phyloP scores from a whole-genome alignment of 2,888 invertebrate species.

The Cephus rjabovi region DNA sequence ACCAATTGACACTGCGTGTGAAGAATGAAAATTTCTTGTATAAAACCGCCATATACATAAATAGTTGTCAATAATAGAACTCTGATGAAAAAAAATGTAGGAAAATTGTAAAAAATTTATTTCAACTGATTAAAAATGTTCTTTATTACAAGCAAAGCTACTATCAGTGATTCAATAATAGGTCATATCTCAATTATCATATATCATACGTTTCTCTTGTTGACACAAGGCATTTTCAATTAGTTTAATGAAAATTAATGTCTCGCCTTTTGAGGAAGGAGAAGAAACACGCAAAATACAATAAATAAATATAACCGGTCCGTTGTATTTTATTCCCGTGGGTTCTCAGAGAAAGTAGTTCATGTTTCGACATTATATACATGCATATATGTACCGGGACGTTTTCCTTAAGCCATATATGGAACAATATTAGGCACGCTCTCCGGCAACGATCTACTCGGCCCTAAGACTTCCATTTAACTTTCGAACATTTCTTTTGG shows the following conservation, averaged over 20 bases:
- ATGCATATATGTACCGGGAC: constrained; percentile 6
- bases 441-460: neutral
- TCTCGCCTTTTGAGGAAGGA: neutral
- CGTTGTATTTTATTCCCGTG: neutral
- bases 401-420: constrained; percentile 17
- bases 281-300: neutral
- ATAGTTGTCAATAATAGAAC: neutral
- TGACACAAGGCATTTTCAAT: neutral
- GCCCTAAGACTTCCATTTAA: neutral
- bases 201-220: neutral
- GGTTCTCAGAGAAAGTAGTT: constrained; percentile 16
- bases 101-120: neutral
- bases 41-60: neutral
- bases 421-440: constrained; percentile 15
- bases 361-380: constrained; percentile 11
- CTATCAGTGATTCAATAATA: neutral
- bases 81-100: neutral
- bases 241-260: neutral
- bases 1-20: neutral
- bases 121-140: neutral
- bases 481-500: neutral
- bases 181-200: neutral
- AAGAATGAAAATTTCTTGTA: neutral
- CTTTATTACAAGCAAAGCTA: neutral
- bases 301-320: neutral